Conservation (phyloP, 35 echinoderm and acorn worm species). For the Amphiura filiformis region DNA sequence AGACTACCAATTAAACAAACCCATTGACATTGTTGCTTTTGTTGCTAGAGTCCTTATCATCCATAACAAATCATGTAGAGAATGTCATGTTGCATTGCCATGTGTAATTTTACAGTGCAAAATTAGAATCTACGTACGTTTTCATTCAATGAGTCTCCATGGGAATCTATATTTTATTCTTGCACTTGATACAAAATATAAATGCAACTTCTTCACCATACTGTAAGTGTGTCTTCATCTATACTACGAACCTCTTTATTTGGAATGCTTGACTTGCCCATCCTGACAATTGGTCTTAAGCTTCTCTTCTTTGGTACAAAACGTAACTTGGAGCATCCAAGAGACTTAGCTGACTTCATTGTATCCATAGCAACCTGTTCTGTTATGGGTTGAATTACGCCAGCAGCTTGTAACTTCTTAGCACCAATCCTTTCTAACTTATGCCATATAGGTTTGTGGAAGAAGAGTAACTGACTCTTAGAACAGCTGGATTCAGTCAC, state of each 20-base stretch:
- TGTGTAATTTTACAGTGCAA: too few species aligned
- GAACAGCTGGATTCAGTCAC: background rate
- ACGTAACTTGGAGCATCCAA: background rate
- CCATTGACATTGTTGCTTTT: too few species aligned
- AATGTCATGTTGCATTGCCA: too few species aligned
- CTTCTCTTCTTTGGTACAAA: background rate
- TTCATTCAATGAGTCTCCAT: too few species aligned
- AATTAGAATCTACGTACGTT: too few species aligned
- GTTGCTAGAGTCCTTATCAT: too few species aligned
- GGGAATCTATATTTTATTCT: too few species aligned
- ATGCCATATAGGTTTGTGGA: background rate
- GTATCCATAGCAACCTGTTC: background rate
- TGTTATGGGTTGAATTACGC: background rate
- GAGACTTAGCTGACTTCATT: background rate
- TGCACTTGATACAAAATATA: too few species aligned
- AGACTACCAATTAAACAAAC: too few species aligned
- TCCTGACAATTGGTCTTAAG: background rate
- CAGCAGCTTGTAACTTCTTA: background rate
- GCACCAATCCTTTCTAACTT: background rate
- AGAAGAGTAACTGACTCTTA: background rate
- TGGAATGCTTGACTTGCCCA: background rate
- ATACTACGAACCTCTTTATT: background rate
- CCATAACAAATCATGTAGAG: too few species aligned
- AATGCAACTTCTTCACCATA: too few species aligned
- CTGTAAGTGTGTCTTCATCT: background rate